Conservation (phyloP, 2,888 invertebrate genomes). For the Ypsolopha sequella region DNA sequence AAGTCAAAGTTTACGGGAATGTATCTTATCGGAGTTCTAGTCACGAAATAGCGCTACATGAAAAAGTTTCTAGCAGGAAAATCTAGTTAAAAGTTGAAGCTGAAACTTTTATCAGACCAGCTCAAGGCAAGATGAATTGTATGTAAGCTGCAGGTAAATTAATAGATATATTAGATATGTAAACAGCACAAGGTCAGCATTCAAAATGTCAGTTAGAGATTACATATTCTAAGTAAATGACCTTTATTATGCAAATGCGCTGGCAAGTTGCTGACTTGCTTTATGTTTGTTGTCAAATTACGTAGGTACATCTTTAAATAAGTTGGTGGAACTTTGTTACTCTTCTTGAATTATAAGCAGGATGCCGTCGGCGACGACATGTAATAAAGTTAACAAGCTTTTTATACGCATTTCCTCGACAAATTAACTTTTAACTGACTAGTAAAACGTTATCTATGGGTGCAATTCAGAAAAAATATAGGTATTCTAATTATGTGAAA, state of each 20-base stretch:
- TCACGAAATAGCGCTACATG: background rate
- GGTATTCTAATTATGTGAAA: no score
- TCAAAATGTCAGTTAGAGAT: background rate
- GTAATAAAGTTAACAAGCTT: no score
- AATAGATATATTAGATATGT: background rate
- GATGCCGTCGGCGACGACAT: background rate
- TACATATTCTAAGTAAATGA: background rate
- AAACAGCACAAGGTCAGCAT: slow-evolving; percentile 1
- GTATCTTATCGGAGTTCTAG: background rate
- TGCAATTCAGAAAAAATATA: no score
- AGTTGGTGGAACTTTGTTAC: slow-evolving; percentile 8
- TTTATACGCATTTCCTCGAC: no score
- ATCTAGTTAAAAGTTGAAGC: background rate
- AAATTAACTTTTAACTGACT: no score
- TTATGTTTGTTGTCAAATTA: slow-evolving; percentile 17
- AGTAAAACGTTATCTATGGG: no score
- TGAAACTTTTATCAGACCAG: background rate
- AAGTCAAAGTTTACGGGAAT: background rate
- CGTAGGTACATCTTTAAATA: slow-evolving; percentile 10
- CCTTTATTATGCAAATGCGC: background rate
- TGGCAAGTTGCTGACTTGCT: slow-evolving; percentile 11
- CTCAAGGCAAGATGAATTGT: background rate
- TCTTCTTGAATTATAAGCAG: slow-evolving; percentile 13
- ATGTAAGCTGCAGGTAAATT: background rate
- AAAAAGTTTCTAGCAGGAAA: background rate